Conservation (phyloP, 1,140 invertebrate species). For the Euborellia annulipes region DNA sequence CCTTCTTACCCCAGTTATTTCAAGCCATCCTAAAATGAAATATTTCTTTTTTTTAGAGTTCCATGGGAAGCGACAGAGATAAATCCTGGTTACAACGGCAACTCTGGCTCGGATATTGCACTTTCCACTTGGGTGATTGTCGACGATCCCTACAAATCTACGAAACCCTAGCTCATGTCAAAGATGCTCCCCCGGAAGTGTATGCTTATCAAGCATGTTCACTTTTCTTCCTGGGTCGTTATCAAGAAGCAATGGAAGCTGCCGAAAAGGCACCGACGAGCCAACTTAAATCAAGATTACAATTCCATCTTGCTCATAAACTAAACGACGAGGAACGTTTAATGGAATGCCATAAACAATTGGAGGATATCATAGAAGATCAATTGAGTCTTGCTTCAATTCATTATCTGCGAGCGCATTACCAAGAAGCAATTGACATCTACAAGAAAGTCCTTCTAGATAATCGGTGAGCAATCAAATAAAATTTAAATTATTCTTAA, state of each 20-base stretch:
- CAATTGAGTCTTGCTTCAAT: conserved; percentile 91
- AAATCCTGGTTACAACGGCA: too few relatives aligned
- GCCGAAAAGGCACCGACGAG: conserved; percentile 40
- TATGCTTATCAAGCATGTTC: conserved; percentile 78
- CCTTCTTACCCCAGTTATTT: too few relatives aligned
- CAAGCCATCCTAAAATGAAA: too few relatives aligned
- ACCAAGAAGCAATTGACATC: conserved; percentile 97
- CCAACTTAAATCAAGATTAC: conserved; percentile 58
- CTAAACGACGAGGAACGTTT: conserved; percentile 72
- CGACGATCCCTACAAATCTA: conserved; percentile 67
- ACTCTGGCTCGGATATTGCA: conserved; percentile 84
- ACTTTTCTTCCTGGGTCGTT: conserved; percentile 87
- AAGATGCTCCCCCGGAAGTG: conserved; percentile 34
- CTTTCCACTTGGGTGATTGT: conserved; percentile 90
- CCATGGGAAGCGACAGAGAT: too few relatives aligned
- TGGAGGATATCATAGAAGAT: conserved; percentile 83
- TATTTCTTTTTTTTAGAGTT: too few relatives aligned
- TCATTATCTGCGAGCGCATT: conserved; percentile 88
- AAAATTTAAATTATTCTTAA: conserved; percentile 1
- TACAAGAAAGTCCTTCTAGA: conserved; percentile 90
- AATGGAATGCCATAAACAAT: conserved; percentile 62
- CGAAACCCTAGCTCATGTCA: conserved; percentile 29
- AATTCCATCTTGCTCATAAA: conserved; percentile 91
- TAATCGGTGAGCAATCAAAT: conserved; percentile 47
- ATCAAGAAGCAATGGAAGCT: conserved; percentile 39